Base-by-base conservation (phyloP, 2,113 vertebrate genomes). In the Elephas maximus region DNA sequence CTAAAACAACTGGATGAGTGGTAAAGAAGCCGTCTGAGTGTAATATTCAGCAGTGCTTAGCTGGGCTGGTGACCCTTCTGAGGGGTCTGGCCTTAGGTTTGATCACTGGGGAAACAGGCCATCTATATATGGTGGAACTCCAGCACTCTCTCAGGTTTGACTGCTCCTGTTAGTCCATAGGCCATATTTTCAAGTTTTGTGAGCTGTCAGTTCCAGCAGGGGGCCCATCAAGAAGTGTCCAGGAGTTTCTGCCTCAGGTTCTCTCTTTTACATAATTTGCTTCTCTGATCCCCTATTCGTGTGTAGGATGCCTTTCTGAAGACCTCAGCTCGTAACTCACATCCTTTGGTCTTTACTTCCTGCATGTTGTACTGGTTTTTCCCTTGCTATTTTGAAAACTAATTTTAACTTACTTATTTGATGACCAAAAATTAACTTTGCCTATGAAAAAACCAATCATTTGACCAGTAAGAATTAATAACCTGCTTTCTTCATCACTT, bases 41-140 rank as follows among this genome's bases (percentile, higher is more conserved):
- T 11, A 11, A 23, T 4, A 33, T 2, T 33, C 11, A 6, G 15
- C 17, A 74, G 45, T 0, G 4, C 24, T 69, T 45, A 37, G 41
- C 5, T 28, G 18, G 4, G 26, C 74, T 20, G 12, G 10, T 0
- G 12, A 51, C 8, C 6, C 20, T 81, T 78, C 17, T 14, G 37
- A 78, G 23, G 9, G 2, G 0, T 51, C 15, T 62, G 23, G 21
- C 18, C 30, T 44, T 30, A 0, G 5, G 30, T 14, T 0, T 9
- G 6, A 17, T 76, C 24, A 23, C 3, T 18, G 17, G 28, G n/a
- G 44, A 84, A 84, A 92, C 53, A 80, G 41, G 45, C 9, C 37
- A 45, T 24, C 2, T 28, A 48, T 1, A 1, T 4, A 48, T 48
- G 1, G 20, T 0, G 26, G 21, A 82, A 7, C 14, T 62, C 60